Conservation (phyloP, 2,888 invertebrate species). For the Trachelus tabidus region DNA sequence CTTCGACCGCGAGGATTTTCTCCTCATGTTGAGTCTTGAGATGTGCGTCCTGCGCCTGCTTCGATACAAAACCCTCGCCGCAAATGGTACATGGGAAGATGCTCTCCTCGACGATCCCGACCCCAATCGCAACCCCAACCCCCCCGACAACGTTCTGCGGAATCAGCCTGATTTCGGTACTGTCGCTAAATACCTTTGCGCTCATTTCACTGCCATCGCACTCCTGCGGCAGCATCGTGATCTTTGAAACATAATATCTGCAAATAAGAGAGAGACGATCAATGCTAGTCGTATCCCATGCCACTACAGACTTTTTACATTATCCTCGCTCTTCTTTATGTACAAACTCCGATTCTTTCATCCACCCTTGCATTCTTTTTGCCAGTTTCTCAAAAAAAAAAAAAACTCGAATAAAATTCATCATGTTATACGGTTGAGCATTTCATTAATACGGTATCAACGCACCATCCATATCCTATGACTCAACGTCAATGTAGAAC, state of each 20-base stretch:
- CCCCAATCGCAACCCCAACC: slow-evolving; percentile 13
- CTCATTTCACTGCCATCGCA: slow-evolving; percentile 44
- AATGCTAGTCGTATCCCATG: slow-evolving; percentile 19
- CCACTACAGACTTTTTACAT: too few species aligned
- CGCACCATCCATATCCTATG: too few species aligned
- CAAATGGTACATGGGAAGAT: slow-evolving; percentile 50
- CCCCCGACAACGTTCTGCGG: slow-evolving; percentile 24
- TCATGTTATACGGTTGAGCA: too few species aligned
- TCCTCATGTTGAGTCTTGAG: slow-evolving; percentile 40
- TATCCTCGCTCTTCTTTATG: too few species aligned
- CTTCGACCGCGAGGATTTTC: slow-evolving; percentile 11
- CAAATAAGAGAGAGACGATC: slow-evolving; percentile 61
- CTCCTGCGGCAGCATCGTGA: slow-evolving; percentile 46
- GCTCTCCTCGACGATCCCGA: slow-evolving; percentile 26
- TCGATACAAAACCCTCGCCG: slow-evolving; percentile 46
- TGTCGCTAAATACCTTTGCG: slow-evolving; percentile 43
- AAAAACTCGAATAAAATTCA: too few species aligned
- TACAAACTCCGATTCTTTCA: too few species aligned
- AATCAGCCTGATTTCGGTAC: slow-evolving; percentile 43
- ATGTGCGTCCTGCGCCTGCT: slow-evolving; percentile 35
- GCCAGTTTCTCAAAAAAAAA: too few species aligned
- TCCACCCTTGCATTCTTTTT: too few species aligned
- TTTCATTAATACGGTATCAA: too few species aligned
- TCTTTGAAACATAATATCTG: slow-evolving; percentile 62
- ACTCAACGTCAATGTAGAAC: too few species aligned